Percentiles rank a stretch among this genome's conserved stretches.
These are phyloP conservation scores for Porphyrio hochstetteri DNA, from an alignment of 2,113 vertebrate genomes.

Conservation along the genomic window DNA sequence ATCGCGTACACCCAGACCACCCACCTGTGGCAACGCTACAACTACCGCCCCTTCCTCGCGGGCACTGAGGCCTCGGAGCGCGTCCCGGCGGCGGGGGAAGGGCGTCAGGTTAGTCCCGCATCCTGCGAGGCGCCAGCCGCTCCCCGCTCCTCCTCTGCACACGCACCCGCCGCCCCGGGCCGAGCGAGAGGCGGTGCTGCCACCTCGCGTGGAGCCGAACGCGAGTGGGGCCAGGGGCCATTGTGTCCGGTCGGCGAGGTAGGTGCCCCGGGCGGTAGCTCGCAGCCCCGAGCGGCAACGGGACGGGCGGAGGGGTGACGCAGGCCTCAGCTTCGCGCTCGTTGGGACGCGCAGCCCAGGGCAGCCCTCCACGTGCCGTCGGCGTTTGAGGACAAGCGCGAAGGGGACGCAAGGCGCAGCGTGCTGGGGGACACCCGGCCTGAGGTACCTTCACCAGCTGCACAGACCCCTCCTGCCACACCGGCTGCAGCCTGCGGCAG, in stretches of 20 bases:
- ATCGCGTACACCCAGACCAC: slow-evolving; percentile 30
- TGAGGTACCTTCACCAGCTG: background rate
- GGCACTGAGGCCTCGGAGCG: background rate
- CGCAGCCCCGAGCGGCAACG: background rate
- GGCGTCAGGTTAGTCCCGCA: slow-evolving; percentile 39
- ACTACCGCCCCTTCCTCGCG: background rate
- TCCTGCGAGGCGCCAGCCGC: background rate
- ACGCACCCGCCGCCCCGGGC: background rate
- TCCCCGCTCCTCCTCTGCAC: background rate
- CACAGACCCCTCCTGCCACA: background rate
- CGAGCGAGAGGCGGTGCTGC: background rate
- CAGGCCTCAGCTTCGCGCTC: background rate
- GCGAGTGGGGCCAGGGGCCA: slow-evolving; percentile 9
- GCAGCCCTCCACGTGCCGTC: slow-evolving; percentile 21
- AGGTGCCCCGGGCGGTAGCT: background rate
- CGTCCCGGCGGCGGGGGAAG: background rate
- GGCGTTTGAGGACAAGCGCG: background rate
- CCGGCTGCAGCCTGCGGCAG: background rate
- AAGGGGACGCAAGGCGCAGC: background rate
- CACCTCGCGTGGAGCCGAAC: slow-evolving; percentile 20
- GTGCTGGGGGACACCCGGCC: background rate
- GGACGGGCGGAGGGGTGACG: background rate
- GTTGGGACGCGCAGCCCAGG: background rate
- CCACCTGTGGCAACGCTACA: background rate
- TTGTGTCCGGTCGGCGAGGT: background rate